Base-by-base conservation (phyloP, 2,797 vertebrate genomes). In the Apogon talboti region DNA sequence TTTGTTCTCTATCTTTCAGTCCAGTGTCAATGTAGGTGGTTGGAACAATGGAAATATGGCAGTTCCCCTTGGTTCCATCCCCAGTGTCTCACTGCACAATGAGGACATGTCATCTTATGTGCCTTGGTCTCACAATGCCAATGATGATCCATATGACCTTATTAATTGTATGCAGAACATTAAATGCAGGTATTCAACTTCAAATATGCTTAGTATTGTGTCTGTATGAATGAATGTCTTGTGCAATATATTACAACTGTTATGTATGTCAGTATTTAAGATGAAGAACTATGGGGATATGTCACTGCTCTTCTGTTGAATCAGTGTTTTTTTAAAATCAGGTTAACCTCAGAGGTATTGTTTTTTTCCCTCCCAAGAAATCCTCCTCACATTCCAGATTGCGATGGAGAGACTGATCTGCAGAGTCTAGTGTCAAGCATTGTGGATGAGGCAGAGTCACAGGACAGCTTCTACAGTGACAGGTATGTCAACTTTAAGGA, bases 361-460 rank as follows among this genome's bases (percentile, higher is more conserved):
- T 41, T 53, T 46, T 6, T 69, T 43, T 69, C 14, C 66, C 60
- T 76, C 48, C 16, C 11, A 87, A 99, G 96, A 88, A 92, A 94
- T 89, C 87, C 89, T 18, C 71, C 79, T 10, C 94, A 96, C 86
- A 87, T 84, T 80, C 91, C 80, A 57, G 94, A 95, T 66, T 93
- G 90, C 92, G 96, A 95, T 59, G 95, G 93, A 82, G 96, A 98
- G 88, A 89, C 92, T 74, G 96, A 98, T 88, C 92, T 98, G 8
- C 95, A 96, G 82, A 94, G 94, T 71, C 93, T 98, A 7, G 96
- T 98, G 67, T 96, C 96, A 76, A 93, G 95, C 83, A 98, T 98
- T 89, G 90, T 98, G 86, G 96, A 96, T 76, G 97, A 97, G 64
- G 91, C 92, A 79, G 94, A 96, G 64, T 93, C 95, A 61, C 76